These are phyloP conservation scores for Lycocerus yunnanus DNA, from an alignment of 2,888 invertebrate species.

Conservation along the genomic window DNA sequence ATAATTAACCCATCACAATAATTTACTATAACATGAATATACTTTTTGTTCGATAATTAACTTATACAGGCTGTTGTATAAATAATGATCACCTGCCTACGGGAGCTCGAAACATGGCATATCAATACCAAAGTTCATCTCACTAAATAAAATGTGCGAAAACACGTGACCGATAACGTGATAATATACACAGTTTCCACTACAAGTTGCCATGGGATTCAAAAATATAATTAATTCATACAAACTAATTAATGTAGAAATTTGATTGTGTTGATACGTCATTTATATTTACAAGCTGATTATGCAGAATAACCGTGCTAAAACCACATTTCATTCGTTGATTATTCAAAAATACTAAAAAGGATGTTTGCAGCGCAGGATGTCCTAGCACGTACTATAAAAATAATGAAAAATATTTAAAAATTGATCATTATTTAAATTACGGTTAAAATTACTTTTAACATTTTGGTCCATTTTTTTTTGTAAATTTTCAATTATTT, in stretches of 20 bases:
- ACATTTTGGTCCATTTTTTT: neutral
- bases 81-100: constrained; percentile 26
- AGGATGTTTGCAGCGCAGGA: too few relatives aligned
- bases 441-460: neutral
- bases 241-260: constrained; percentile 20
- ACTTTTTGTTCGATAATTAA: constrained; percentile 32
- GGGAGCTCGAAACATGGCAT: constrained; percentile 30
- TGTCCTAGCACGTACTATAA: too few relatives aligned
- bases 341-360: neutral
- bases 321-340: neutral
- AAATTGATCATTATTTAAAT: neutral
- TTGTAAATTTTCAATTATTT: neutral
- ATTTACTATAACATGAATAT: constrained; percentile 20
- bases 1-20: constrained; percentile 31
- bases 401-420: too few relatives aligned
- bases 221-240: constrained; percentile 26
- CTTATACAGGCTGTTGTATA: constrained; percentile 22
- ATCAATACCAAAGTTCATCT: constrained; percentile 23
- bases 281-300: constrained; percentile 26
- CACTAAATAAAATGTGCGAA: constrained; percentile 12
- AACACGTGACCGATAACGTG: constrained; percentile 22
- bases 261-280: constrained; percentile 13
- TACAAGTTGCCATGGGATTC: constrained; percentile 17
- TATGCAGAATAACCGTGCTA: constrained; percentile 1
- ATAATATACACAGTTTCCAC: constrained; percentile 12